A percentile compares a stretch with the other conserved stretches of the same genome.
These are phyloP conservation scores for Eulemur mongoz DNA, from an alignment of 2,797 vertebrate species.

Conservation along the genomic window DNA sequence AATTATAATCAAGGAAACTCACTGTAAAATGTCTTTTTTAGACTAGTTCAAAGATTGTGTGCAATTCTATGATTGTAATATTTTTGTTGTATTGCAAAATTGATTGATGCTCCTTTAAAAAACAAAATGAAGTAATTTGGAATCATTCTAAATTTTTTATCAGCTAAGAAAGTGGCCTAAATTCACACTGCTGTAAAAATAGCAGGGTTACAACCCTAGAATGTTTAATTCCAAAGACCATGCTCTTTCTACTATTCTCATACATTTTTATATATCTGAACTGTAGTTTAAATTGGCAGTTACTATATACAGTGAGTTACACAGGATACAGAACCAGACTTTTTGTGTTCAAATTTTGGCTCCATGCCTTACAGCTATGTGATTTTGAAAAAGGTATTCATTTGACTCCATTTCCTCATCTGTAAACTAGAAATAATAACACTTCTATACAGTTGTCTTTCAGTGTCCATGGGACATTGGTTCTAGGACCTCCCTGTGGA, in stretches of 20 bases:
- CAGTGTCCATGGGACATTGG: neutral
- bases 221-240: neutral
- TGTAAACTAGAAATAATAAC: slow-evolving; percentile 17
- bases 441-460: neutral
- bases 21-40: neutral
- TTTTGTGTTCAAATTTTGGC: neutral
- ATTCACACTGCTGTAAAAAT: slow-evolving; percentile 4
- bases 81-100: neutral
- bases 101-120: slow-evolving; percentile 2
- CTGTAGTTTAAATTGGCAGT: slow-evolving; percentile 6
- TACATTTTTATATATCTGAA: neutral
- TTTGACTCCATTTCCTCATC: neutral
- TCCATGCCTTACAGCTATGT: neutral
- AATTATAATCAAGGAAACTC: neutral
- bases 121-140: neutral
- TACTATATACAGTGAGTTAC: neutral
- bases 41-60: neutral
- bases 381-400: neutral
- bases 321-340: neutral
- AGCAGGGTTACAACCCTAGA: neutral
- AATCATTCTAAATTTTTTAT: slow-evolving; percentile 18
- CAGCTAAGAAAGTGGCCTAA: slow-evolving; percentile 20
- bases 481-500: neutral
- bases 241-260: slow-evolving; percentile 13
- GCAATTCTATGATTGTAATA: neutral